Conservation (phyloP, 53 echinoderm and acorn worm species). For the Zoroaster sp. region DNA sequence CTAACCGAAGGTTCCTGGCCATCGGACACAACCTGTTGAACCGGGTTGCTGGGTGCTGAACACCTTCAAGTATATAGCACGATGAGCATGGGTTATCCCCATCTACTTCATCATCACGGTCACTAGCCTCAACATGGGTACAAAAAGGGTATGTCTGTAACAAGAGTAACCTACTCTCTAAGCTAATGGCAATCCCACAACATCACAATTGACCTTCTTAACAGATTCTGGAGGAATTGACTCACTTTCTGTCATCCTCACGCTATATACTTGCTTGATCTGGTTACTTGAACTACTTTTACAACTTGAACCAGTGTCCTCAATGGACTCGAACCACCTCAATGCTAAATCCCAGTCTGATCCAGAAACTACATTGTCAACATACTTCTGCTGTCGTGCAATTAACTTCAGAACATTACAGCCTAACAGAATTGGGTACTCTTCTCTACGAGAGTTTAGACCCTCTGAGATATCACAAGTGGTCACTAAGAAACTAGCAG, state of each 20-base stretch:
- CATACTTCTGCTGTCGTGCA: background rate
- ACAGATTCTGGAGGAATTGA: too few relatives aligned
- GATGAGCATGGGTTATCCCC: background rate
- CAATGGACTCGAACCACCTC: too few relatives aligned
- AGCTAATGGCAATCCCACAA: background rate
- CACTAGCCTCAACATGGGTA: background rate
- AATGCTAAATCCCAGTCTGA: background rate
- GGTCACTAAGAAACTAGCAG: background rate
- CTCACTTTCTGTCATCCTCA: background rate
- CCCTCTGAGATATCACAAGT: background rate
- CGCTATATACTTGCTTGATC: background rate
- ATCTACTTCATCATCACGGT: background rate
- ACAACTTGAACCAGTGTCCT: background rate
- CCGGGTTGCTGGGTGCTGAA: background rate
- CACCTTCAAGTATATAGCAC: background rate
- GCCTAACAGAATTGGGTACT: background rate
- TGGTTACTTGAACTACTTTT: too few relatives aligned
- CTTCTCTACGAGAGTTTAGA: background rate
- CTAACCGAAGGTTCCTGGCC: slow-evolving; percentile 10
- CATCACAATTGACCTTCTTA: background rate
- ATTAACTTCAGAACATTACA: background rate
- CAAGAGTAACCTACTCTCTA: background rate
- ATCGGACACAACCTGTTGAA: background rate
- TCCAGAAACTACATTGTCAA: background rate
- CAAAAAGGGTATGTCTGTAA: background rate